Evolutionary conservation across 2,113 vertebrate genomes (phyloP).

Genomic region (Rhinogobius similis): DNA sequence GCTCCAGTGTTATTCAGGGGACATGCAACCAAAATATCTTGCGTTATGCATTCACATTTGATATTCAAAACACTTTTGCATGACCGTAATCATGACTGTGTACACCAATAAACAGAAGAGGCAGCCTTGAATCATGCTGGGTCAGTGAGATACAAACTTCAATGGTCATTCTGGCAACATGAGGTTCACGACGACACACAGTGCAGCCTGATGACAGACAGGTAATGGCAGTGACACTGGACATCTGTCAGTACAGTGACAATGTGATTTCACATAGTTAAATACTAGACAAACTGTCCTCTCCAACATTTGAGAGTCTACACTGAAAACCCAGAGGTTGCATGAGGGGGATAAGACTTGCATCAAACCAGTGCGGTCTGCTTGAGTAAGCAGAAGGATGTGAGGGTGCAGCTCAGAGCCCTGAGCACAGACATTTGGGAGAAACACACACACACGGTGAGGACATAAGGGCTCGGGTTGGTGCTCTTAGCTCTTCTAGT

Average conservation of each 20-base stretch:
- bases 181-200: slow-evolving; percentile 48
- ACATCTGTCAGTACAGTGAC: slow-evolving; percentile 17
- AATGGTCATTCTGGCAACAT: slow-evolving; percentile 50
- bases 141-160: slow-evolving; percentile 36
- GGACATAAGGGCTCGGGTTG: slow-evolving; percentile 56
- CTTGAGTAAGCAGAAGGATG: slow-evolving; percentile 43
- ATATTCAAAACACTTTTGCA: slow-evolving; percentile 17
- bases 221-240: slow-evolving; percentile 44
- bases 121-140: slow-evolving; percentile 54
- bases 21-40: neutral
- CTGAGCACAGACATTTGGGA: slow-evolving; percentile 55
- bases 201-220: slow-evolving; percentile 61
- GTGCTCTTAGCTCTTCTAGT: slow-evolving; percentile 68
- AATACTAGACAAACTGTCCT: slow-evolving; percentile 1
- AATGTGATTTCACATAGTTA: slow-evolving; percentile 13
- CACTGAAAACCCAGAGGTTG: slow-evolving; percentile 29
- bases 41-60: neutral
- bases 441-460: slow-evolving; percentile 65
- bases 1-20: slow-evolving; percentile 33
- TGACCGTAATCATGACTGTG: slow-evolving; percentile 26
- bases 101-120: slow-evolving; percentile 30
- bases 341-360: slow-evolving; percentile 35
- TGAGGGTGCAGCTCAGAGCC: slow-evolving; percentile 49
- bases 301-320: slow-evolving; percentile 1
- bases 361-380: slow-evolving; percentile 40